phyloP scores from a whole-genome alignment of 1,140 invertebrate genomes.

The Platorchestia sp. region DNA sequence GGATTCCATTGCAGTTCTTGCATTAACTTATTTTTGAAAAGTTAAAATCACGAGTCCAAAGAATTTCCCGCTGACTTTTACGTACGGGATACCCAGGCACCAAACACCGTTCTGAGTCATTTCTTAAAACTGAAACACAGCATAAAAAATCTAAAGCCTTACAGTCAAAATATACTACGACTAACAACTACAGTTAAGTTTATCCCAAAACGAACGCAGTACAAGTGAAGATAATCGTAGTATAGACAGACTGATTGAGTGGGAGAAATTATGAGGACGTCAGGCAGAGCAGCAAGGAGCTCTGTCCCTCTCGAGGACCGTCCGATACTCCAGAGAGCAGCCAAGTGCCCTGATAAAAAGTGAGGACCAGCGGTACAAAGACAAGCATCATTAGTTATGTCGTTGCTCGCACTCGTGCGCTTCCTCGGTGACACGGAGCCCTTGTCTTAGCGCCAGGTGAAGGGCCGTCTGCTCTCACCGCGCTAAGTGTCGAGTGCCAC shows the following conservation, averaged over 20 bases:
- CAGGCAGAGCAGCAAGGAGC: not conserved
- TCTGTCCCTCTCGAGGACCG: not conserved
- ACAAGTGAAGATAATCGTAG: not conserved
- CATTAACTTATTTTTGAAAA: too few species aligned
- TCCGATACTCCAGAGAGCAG: slow-evolving; percentile 23
- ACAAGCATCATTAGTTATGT: slow-evolving; percentile 52
- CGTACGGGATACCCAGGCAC: too few species aligned
- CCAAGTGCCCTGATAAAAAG: slow-evolving; percentile 8
- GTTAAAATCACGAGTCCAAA: too few species aligned
- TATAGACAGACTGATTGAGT: not conserved
- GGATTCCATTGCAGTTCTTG: too few species aligned
- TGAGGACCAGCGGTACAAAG: slow-evolving; percentile 4
- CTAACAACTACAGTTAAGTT: not conserved
- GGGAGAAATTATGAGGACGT: not conserved
- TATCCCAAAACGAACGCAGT: not conserved
- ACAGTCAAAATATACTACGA: not conserved
- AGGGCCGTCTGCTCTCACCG: not conserved
- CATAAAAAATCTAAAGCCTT: too few species aligned
- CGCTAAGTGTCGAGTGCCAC: not conserved
- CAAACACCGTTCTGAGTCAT: too few species aligned
- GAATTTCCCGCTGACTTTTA: too few species aligned
- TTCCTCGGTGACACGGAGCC: slow-evolving; percentile 25
- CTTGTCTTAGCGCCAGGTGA: not conserved
- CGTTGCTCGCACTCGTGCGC: slow-evolving; percentile 18
- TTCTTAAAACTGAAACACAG: too few species aligned